Conservation (phyloP, 2,797 vertebrate genomes). For the Enteromius argenteus region DNA sequence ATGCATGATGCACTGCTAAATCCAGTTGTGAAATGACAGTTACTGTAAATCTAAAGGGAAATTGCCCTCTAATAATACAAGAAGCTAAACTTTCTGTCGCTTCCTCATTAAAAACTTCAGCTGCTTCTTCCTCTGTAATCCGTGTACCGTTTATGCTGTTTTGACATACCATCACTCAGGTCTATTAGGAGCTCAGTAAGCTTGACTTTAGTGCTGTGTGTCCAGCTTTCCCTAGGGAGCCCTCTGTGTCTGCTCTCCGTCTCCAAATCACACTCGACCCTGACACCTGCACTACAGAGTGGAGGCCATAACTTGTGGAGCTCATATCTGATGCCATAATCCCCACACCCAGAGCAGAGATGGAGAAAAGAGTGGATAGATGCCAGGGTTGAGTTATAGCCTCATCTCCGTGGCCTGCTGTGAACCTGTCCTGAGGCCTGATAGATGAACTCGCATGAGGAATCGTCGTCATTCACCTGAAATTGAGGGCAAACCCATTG, state of each 20-base stretch:
- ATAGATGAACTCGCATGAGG: slow-evolving; percentile 39
- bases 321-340: slow-evolving; percentile 70
- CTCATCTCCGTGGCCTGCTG: slow-evolving; percentile 56
- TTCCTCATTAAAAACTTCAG: slow-evolving; percentile 28
- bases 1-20: slow-evolving; percentile 27
- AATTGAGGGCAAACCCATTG: slow-evolving; percentile 46
- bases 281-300: slow-evolving; percentile 74
- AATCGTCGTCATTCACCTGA: slow-evolving; percentile 32
- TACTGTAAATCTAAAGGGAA: slow-evolving; percentile 13
- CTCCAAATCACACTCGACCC: slow-evolving; percentile 68
- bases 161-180: slow-evolving; percentile 23
- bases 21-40: slow-evolving; percentile 6
- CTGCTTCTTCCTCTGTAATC: neutral
- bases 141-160: neutral
- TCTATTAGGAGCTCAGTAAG: slow-evolving; percentile 26
- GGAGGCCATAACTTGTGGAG: slow-evolving; percentile 66
- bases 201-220: slow-evolving; percentile 30
- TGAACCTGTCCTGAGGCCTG: slow-evolving; percentile 41
- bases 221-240: slow-evolving; percentile 57
- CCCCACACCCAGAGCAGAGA: slow-evolving; percentile 57
- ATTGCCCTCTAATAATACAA: neutral
- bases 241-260: slow-evolving; percentile 57
- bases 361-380: slow-evolving; percentile 64
- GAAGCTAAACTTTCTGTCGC: slow-evolving; percentile 9
- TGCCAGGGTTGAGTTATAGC: slow-evolving; percentile 69